A percentile compares a stretch with the other conserved stretches of the same genome.
Evolutionary conservation across 2,797 vertebrate species (phyloP).

Genomic region (Synaphobranchus kaupii): DNA sequence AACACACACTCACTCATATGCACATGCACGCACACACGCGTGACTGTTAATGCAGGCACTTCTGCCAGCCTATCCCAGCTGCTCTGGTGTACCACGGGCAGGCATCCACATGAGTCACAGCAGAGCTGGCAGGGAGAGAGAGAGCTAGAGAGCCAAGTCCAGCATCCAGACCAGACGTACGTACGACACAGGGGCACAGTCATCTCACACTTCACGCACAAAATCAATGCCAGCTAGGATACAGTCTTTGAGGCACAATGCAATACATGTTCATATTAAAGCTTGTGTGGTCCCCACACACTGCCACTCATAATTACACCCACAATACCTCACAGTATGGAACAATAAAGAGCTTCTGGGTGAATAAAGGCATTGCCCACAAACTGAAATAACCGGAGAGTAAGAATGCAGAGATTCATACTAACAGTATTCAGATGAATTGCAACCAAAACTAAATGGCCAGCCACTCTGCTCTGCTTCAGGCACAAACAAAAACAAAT

Average conservation of each 20-base stretch:
- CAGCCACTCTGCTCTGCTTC: neutral
- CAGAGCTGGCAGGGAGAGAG: neutral
- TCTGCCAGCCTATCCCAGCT: neutral
- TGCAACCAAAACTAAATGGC: neutral
- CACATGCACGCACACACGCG: neutral
- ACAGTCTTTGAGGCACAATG: neutral
- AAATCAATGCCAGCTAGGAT: neutral
- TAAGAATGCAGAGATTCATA: neutral
- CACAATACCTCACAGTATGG: neutral
- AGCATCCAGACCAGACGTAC: constrained; percentile 8
- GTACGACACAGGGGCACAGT: neutral
- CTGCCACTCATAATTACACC: neutral
- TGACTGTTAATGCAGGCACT: neutral
- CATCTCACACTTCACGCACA: neutral
- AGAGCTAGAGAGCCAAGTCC: neutral
- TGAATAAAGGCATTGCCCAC: neutral
- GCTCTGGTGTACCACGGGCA: constrained; percentile 7
- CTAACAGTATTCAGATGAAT: constrained; percentile 7
- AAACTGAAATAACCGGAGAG: neutral
- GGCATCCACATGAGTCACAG: constrained; percentile 5
- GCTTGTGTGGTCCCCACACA: neutral
- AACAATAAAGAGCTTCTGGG: neutral
- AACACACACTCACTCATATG: neutral
- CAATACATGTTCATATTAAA: neutral
- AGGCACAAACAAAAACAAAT: constrained; percentile 11